These are phyloP conservation scores for Donacobius atricapilla DNA, from an alignment of 2,113 vertebrate species.

Conservation along the genomic window DNA sequence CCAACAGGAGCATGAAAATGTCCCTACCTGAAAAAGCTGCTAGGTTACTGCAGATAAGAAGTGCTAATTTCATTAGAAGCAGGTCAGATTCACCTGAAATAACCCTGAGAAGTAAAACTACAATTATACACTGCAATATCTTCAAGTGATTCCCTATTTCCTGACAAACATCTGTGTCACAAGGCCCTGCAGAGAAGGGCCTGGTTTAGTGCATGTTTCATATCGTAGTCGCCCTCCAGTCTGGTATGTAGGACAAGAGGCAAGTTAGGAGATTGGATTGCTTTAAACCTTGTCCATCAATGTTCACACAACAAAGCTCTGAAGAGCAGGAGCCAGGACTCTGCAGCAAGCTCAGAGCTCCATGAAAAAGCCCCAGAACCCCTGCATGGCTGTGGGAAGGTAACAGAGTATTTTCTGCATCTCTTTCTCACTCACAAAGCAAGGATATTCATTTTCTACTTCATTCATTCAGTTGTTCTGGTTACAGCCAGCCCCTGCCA, in stretches of 20 bases:
- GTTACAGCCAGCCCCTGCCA: not conserved
- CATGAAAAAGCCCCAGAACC: not conserved
- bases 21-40: not conserved
- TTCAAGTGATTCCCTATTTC: not conserved
- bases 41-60: slow-evolving; percentile 24
- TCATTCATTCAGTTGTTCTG: not conserved
- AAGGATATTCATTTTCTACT: not conserved
- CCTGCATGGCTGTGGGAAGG: not conserved
- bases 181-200: not conserved
- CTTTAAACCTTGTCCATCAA: not conserved
- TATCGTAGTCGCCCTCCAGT: not conserved
- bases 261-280: not conserved
- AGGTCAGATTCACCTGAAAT: slow-evolving; percentile 54
- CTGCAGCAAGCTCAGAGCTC: not conserved
- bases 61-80: slow-evolving; percentile 52
- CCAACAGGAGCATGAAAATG: not conserved
- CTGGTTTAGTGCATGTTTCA: not conserved
- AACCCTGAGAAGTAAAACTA: slow-evolving; percentile 7
- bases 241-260: not conserved
- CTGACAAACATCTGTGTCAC: not conserved
- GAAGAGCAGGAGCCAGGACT: slow-evolving; percentile 3
- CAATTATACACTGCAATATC: not conserved
- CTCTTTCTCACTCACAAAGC: not conserved
- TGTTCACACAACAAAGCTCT: not conserved
- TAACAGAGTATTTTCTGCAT: not conserved